Evolutionary conservation across 2,797 vertebrate species (phyloP), one percentile per base, ranked within the genome.

Genomic region (Rhinogobio ventralis): DNA sequence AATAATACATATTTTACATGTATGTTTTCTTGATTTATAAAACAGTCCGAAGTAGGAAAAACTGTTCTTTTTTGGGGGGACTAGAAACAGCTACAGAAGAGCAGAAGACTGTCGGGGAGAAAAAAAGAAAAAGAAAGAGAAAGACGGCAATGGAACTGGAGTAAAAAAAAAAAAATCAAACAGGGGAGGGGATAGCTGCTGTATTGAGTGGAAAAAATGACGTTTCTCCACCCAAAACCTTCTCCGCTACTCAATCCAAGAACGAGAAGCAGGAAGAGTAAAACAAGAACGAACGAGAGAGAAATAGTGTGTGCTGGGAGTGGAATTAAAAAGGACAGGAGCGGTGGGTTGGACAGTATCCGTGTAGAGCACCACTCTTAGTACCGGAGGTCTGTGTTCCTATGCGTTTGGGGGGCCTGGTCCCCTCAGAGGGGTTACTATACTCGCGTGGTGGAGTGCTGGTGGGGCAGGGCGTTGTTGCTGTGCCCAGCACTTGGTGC

Each of bases 381-480:
- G 45, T 75, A 74, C 46, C 2, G 8, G 76, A 85, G 72, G 79
- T 87, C 78, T 84, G 71, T 84, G 82, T 77, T 80, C 64, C 79
- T 74, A 76, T 75, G 64, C 15, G 36, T 79, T 51, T 83, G 87
- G 92, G 90, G 92, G 93, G 86, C 92, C 94, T 91, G 87, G 89
- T 92, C 92, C 94, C 79, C 81, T 42, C 71, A 5, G 30, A 71
- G 66, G 72, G 57, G 78, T 85, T 82, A 91, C 94, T 98, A 98
- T 97, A 98, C 97, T 69, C 97, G 95, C 79, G 97, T 98, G 91
- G 97, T 98, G 88, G 97, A 98, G 94, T 97, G 97, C 92, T 97
- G 97, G 91, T 98, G 97, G 82, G 97, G 96, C 90, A 98, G 94
- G 88, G 97, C 96, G 93, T 97, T 98, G 95, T 98, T 98, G 94